Base-by-base conservation (phyloP, 1,140 invertebrate genomes). In the Parasteatoda tepidariorum region DNA sequence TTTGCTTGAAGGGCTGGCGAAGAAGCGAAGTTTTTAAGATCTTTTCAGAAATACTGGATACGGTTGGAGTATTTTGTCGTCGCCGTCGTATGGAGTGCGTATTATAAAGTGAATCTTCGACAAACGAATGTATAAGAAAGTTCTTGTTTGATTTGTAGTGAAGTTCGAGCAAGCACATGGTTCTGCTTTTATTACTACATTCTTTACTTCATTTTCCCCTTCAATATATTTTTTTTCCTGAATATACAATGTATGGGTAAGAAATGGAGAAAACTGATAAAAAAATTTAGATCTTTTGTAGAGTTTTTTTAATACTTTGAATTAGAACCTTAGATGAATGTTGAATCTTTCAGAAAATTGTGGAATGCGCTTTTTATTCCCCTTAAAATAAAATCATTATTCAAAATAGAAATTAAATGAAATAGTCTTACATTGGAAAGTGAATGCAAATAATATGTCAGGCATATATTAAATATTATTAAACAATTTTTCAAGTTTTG, bases 91-190 rank as follows among this genome's bases (percentile, higher is more conserved):
- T 73, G 48, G n/a, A 9, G 70, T 26, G 48, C 41, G 70, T 57
- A 73, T 73, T 73, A 73, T 73, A 73, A 73, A 73, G 70, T 73
- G 70, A 73, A 55, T 73, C 70, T 73, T 48, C n/a, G 18, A 48
- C 67, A 41, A 26, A 48, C 34, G 67, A 41, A 26, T 48, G 41
- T 26, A 48, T 24, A 28, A 41, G 38, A 48, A 70, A 70, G 15
- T 70, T 70, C 67, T 70, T 70, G 67, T 48, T 70, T 70, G 67
- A 70, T 70, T 70, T 70, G 48, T 70, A 41, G 67, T 41, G 11
- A 9, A 9, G 9, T 9, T 48, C 38, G 38, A n/a, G n/a, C n/a
- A 13, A 48, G 38, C 38, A 18, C 38, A 48, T 48, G 38, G 38
- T 9, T 13, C 38, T 18, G 9, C 38, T 48, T 48, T 48, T 48